Evolutionary conservation across 2,797 vertebrate genomes (phyloP), one percentile per base, ranked within the genome.

Genomic region (Hozukius guyotensis): DNA sequence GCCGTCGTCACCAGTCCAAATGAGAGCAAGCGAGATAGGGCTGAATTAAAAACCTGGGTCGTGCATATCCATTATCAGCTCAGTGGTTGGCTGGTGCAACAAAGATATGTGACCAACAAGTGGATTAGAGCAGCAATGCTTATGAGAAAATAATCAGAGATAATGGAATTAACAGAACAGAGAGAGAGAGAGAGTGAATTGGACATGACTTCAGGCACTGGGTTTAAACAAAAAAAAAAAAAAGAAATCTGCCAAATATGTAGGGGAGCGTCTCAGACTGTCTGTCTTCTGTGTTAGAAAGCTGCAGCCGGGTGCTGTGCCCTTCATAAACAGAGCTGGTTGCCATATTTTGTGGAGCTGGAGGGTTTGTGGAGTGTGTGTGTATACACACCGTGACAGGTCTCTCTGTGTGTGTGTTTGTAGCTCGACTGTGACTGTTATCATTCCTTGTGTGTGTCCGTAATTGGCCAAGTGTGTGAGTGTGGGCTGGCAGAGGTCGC

Each of bases 111-210:
- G 83, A 91, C 78, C 86, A 91, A 84, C 83, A 92, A 91, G 91
- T 93, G 87, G 89, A 93, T 93, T 90, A 93, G 78, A 85, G 87
- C 85, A 25, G 87, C 83, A 77, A 84, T 78, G 85, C 87, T 92
- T 85, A 85, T 87, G 87, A 91, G 86, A 88, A 88, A 93, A 91
- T 87, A 90, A 92, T 93, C 87, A 81, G 78, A 87, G 75, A 87
- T 92, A 93, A 93, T 92, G 85, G 88, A 92, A 91, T 92, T 89
- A 92, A 72, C 77, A 66, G 80, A 82, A 81, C 68, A 78, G 78
- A 79, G 77, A 78, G 59, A 64, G 60, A 78, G 59, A 64, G 61
- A 65, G 75, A 63, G 70, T 63, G 80, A 83, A 86, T 85, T 72
- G 83, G 86, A 87, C 83, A 80, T 82, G 71, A 85, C 91, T 90